Evolutionary conservation across 1,140 invertebrate species (phyloP).

Genomic region (Drosophila varians): DNA sequence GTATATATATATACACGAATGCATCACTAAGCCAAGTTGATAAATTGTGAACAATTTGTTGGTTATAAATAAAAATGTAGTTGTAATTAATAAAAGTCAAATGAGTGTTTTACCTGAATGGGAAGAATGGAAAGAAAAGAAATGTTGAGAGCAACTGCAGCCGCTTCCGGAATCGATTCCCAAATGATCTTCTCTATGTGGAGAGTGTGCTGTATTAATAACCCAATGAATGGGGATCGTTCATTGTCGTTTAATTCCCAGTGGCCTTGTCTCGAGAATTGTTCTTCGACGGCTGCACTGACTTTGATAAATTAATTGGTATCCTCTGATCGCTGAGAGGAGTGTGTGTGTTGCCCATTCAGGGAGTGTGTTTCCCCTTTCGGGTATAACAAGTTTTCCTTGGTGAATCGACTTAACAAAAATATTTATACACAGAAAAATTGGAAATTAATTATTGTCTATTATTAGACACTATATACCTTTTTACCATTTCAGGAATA

Average conservation of each 20-base stretch:
- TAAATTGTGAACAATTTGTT: constrained; percentile 77
- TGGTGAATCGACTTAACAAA: not conserved
- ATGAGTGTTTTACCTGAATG: constrained; percentile 43
- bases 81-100: constrained; percentile 77
- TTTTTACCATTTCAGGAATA: too few species aligned
- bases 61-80: constrained; percentile 79
- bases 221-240: constrained; percentile 59
- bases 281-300: constrained; percentile 32
- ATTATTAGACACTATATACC: too few species aligned
- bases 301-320: constrained; percentile 79
- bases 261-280: constrained; percentile 53
- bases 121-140: constrained; percentile 35
- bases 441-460: too few species aligned
- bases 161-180: constrained; percentile 62
- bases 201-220: constrained; percentile 67
- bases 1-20: constrained; percentile 10
- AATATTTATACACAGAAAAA: constrained; percentile 17
- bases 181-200: constrained; percentile 21
- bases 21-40: constrained; percentile 67
- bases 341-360: constrained; percentile 1
- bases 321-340: constrained; percentile 46
- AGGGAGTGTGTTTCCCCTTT: constrained; percentile 19
- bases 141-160: constrained; percentile 71
- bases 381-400: constrained; percentile 10
- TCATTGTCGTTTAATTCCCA: constrained; percentile 73